A percentile compares a stretch with the other conserved stretches of the same genome.
These are phyloP conservation scores for Echeneis naucrates DNA, from an alignment of 2,797 vertebrate genomes.

Conservation along the genomic window DNA sequence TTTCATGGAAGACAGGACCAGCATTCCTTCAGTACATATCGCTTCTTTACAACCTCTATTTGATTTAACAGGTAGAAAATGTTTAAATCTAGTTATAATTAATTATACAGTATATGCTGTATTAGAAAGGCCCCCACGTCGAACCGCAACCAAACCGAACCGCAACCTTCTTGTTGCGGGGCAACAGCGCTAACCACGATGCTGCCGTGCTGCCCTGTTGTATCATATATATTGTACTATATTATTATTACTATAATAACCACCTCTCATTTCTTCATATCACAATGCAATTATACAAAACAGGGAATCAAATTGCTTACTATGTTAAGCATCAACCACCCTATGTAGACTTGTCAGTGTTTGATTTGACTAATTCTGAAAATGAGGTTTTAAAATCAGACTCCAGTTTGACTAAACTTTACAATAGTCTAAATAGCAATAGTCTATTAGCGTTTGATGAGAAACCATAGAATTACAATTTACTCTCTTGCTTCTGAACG, in stretches of 20 bases:
- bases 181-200: too few relatives aligned
- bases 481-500: neutral
- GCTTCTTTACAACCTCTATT: neutral
- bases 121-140: too few relatives aligned
- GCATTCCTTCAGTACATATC: neutral
- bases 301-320: neutral
- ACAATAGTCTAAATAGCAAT: neutral
- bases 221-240: too few relatives aligned
- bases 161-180: too few relatives aligned
- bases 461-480: neutral
- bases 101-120: too few relatives aligned
- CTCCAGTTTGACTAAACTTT: neutral
- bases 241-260: neutral
- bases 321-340: neutral
- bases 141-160: too few relatives aligned
- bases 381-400: slow-evolving; percentile 1
- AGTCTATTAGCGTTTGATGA: neutral
- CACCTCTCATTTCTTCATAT: neutral
- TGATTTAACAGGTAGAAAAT: slow-evolving; percentile 5
- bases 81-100: neutral
- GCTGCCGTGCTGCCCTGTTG: too few relatives aligned
- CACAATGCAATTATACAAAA: neutral
- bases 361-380: neutral
- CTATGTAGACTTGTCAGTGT: neutral
- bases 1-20: slow-evolving; percentile 22